Evolutionary conservation across 2,113 vertebrate genomes (phyloP).

Genomic region (Aegotheles bennettii): DNA sequence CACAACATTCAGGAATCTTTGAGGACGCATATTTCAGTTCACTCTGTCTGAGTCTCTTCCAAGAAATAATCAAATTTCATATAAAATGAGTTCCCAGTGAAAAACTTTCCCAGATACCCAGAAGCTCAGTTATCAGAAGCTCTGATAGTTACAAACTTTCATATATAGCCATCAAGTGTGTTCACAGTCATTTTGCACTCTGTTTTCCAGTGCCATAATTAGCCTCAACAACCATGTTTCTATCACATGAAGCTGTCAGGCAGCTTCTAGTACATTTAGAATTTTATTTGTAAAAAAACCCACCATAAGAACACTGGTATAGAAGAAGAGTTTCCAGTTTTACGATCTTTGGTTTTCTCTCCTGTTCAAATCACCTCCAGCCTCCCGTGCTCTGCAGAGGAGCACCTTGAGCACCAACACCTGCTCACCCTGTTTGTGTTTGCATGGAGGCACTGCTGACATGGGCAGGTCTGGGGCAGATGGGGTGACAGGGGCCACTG

Average conservation of each 20-base stretch:
- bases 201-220: neutral
- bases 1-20: neutral
- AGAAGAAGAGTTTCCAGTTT: neutral
- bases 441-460: neutral
- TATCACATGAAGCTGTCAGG: neutral
- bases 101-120: neutral
- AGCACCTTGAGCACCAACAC: fast-evolving
- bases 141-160: fast-evolving
- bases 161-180: neutral
- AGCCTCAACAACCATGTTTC: neutral
- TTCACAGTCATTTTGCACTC: neutral
- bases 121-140: neutral
- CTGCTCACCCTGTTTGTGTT: neutral
- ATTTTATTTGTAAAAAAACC: neutral
- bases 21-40: neutral
- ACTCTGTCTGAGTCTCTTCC: neutral
- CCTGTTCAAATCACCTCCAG: neutral
- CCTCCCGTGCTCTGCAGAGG: neutral
- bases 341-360: neutral
- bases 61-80: neutral
- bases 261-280: too few species aligned
- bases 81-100: neutral
- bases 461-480: neutral
- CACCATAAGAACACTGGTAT: too few species aligned
- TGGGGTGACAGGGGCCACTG: neutral